Evolutionary conservation across 2,888 invertebrate species (phyloP).

Genomic region (Oligia fasciuncula): DNA sequence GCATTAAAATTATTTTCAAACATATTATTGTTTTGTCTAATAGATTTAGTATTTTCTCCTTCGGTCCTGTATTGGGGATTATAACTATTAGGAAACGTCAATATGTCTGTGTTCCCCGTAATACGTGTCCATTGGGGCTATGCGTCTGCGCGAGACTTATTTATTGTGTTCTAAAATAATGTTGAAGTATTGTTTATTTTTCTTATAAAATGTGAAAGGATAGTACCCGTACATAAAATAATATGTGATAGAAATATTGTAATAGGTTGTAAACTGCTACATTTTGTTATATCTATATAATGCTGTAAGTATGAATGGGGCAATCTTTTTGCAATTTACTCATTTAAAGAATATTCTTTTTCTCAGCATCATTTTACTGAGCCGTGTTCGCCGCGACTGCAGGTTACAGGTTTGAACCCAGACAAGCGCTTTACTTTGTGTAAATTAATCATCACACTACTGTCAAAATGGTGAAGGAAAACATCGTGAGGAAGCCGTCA

Average conservation of each 20-base stretch:
- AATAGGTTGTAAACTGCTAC: no score
- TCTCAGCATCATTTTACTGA: no score
- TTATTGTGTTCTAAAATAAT: conserved; percentile 55
- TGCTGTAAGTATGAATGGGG: neutral
- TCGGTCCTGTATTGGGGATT: conserved; percentile 54
- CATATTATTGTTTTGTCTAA: conserved; percentile 5
- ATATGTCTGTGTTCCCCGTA: conserved; percentile 59
- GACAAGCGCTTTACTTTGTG: no score
- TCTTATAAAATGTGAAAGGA: neutral
- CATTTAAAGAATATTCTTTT: no score
- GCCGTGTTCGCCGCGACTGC: no score
- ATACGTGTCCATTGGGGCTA: conserved; percentile 53
- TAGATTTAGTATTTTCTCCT: conserved; percentile 11
- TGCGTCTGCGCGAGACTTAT: conserved; percentile 45
- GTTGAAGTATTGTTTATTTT: conserved; percentile 15
- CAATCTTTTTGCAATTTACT: no score
- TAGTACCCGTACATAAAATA: no score
- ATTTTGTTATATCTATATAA: neutral
- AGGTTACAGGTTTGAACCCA: no score
- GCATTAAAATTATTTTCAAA: neutral
- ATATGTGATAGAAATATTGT: neutral
- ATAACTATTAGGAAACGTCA: conserved; percentile 68
- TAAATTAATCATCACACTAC: no score
- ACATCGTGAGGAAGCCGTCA: no score
- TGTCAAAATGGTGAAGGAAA: no score